Conservation (phyloP, 1,140 invertebrate species). For the Pogonognathellus flavescens region DNA sequence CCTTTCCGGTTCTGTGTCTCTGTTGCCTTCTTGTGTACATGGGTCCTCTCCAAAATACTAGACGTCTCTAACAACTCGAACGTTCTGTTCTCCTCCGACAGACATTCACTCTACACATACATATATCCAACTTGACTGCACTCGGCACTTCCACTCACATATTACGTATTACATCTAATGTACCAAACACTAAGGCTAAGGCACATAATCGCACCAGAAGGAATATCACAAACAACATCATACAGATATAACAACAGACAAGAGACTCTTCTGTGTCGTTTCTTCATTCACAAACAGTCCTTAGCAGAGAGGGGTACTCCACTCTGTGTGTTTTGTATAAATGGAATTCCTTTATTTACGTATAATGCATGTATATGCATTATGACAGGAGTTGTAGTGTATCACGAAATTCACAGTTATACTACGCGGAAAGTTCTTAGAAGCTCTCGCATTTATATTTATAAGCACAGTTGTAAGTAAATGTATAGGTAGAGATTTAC, state of each 20-base stretch:
- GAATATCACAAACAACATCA: neutral
- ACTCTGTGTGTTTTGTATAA: too few relatives aligned
- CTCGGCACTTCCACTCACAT: neutral
- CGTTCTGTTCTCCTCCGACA: neutral
- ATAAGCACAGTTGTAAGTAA: too few relatives aligned
- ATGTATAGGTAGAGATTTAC: too few relatives aligned
- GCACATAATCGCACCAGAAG: too few relatives aligned
- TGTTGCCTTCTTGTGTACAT: slow-evolving; percentile 2
- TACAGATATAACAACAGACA: neutral
- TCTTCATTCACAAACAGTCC: neutral
- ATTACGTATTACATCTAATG: neutral
- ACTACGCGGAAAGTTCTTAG: too few relatives aligned
- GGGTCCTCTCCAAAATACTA: neutral
- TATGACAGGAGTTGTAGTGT: too few relatives aligned
- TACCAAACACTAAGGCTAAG: too few relatives aligned
- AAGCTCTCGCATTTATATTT: too few relatives aligned
- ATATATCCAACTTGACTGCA: neutral
- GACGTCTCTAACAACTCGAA: neutral
- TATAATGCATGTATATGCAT: too few relatives aligned
- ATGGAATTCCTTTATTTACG: too few relatives aligned
- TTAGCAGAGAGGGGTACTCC: too few relatives aligned
- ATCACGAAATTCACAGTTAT: too few relatives aligned
- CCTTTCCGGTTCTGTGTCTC: slow-evolving; percentile 37
- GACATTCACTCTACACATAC: neutral
- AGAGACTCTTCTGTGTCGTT: neutral